These are phyloP conservation scores for Drosophila paucipuncta DNA, from an alignment of 2,888 invertebrate genomes.

Conservation along the genomic window DNA sequence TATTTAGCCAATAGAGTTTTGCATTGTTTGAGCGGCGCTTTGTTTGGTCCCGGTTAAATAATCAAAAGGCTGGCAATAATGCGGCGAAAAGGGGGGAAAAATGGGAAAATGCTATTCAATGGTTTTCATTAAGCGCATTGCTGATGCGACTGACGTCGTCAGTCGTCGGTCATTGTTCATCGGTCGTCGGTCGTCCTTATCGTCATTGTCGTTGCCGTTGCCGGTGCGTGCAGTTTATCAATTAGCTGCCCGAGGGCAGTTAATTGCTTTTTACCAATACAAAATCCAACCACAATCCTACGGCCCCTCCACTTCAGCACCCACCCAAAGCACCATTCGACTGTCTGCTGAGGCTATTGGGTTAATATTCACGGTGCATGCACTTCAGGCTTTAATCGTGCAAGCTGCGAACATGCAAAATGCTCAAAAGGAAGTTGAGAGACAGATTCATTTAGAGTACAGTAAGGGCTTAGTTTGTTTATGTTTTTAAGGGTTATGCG, in stretches of 20 bases:
- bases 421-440: neutral
- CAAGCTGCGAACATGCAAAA: slow-evolving; percentile 1
- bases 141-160: slow-evolving; percentile 50
- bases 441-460: neutral
- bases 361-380: slow-evolving; percentile 1
- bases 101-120: slow-evolving; percentile 42
- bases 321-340: neutral
- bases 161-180: neutral
- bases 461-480: neutral
- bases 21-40: slow-evolving; percentile 70
- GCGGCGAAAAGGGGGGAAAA: neutral
- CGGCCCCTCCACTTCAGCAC: neutral
- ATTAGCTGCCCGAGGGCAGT: slow-evolving; percentile 70
- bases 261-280: slow-evolving; percentile 69
- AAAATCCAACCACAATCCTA: neutral
- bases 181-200: slow-evolving; percentile 2
- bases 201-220: slow-evolving; percentile 7
- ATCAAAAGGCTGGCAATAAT: slow-evolving; percentile 41
- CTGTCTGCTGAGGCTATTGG: neutral
- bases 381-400: slow-evolving; percentile 27
- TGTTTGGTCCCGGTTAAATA: slow-evolving; percentile 63
- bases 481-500: slow-evolving; percentile 3
- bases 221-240: slow-evolving; percentile 74
- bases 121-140: slow-evolving; percentile 77
- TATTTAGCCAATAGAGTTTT: slow-evolving; percentile 74